phyloP scores from a whole-genome alignment of 2,888 invertebrate species.

The Nezara viridula region DNA sequence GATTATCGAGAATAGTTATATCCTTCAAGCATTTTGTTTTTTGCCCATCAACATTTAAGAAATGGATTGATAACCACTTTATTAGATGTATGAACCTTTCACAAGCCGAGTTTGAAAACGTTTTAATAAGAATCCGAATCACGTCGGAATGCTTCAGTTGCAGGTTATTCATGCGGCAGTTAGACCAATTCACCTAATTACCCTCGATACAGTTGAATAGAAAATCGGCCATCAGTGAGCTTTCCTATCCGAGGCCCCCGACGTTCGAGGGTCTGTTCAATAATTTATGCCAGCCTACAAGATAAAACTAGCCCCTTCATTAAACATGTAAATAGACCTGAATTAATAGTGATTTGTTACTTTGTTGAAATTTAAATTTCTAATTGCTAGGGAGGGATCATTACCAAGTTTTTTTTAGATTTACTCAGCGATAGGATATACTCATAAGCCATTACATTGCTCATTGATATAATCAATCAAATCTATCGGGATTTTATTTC shows the following conservation, averaged over 20 bases:
- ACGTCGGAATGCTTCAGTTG: background rate
- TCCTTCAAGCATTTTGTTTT: background rate
- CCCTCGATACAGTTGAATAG: slow-evolving; percentile 20
- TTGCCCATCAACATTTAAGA: background rate
- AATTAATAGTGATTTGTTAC: slow-evolving; percentile 18
- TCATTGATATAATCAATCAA: too few species aligned
- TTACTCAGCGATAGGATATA: background rate
- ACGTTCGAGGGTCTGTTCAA: background rate
- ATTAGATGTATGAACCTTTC: background rate
- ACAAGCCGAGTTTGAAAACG: background rate
- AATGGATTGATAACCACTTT: background rate
- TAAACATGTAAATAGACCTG: slow-evolving; percentile 23
- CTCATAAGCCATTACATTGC: background rate
- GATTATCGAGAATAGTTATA: too few species aligned
- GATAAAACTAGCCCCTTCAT: slow-evolving; percentile 2
- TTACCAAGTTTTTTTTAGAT: background rate
- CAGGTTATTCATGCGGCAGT: background rate
- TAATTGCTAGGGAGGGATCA: background rate
- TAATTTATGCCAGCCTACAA: background rate
- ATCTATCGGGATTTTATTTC: too few species aligned
- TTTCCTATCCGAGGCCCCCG: background rate
- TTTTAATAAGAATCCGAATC: slow-evolving; percentile 23
- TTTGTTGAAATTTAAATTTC: slow-evolving; percentile 8
- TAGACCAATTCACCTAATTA: slow-evolving; percentile 32
- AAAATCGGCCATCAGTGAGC: slow-evolving; percentile 1